Evolutionary conservation across 2,888 invertebrate species (phyloP).

Genomic region (Hirudinaria manillensis): DNA sequence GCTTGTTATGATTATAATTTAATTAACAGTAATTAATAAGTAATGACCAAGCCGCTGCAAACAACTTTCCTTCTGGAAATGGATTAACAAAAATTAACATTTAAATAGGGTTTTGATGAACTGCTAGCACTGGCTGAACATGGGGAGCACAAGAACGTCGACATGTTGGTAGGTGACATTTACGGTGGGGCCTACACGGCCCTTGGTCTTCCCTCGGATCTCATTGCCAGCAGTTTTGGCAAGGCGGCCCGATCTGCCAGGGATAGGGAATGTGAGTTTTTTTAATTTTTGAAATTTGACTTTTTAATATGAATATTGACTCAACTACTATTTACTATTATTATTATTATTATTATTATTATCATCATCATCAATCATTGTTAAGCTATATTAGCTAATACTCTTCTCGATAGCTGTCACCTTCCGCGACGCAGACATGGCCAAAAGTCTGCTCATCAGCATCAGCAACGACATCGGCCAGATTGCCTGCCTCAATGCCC

Average conservation of each 20-base stretch:
- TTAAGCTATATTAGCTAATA: not conserved
- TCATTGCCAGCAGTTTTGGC: constrained; percentile 67
- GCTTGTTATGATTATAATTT: no score
- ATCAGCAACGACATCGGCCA: constrained; percentile 70
- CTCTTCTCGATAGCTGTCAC: constrained; percentile 24
- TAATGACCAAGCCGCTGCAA: no score
- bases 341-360: not conserved
- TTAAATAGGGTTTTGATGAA: constrained; percentile 62
- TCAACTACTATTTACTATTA: constrained; percentile 15
- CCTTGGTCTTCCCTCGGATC: constrained; percentile 62
- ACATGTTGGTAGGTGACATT: constrained; percentile 66
- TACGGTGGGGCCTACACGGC: constrained; percentile 62
- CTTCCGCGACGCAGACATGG: constrained; percentile 58
- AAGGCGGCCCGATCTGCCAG: constrained; percentile 57
- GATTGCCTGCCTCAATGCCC: constrained; percentile 66
- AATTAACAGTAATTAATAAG: no score
- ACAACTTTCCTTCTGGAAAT: no score
- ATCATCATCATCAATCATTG: not conserved
- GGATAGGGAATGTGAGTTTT: constrained; percentile 39
- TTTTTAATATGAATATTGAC: not conserved
- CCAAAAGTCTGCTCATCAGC: constrained; percentile 63
- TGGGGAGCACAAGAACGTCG: constrained; percentile 65
- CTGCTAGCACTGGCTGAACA: constrained; percentile 63
- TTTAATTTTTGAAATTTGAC: no score
- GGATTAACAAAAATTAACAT: no score